Evolutionary conservation across 2,797 vertebrate genomes (phyloP), one percentile per base, ranked within the genome.

Genomic region (Uromys caudimaculatus): DNA sequence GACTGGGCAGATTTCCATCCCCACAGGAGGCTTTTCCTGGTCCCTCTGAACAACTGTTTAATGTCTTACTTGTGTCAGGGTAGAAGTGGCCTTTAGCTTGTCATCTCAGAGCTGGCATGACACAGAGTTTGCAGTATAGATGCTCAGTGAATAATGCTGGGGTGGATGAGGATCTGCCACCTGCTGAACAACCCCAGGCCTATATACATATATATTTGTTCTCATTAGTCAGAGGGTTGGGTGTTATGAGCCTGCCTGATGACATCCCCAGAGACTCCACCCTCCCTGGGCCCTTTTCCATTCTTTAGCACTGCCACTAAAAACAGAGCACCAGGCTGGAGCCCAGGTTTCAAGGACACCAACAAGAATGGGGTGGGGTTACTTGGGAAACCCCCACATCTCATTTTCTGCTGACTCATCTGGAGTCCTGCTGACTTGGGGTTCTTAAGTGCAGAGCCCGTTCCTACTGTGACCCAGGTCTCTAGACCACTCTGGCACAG

Each of bases 221-320:
- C 27, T 67, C 27, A 4, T 52, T 69, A 86, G 58, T 62, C 8
- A 11, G 35, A 86, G 64, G 41, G 54, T 0, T n/a, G 62, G 35
- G 91, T 6, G 23, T n/a, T 47, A 4, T 32, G 5, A 27, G 3
- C 29, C 21, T 27, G 4, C 19, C 38, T 69, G 75, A 23, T n/a
- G 21, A 62, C 21, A 24, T 16, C 10, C 17, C 0, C 4, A 16
- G 41, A 0, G 17, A 44, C 52, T 11, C 1, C 21, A 16, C 23
- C 27, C 5, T 1, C 5, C 47, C 27, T 5, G 0, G 2, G 60
- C 73, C 16, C 52, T 71, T 27, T 58, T 32, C 47, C 1, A 0
- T 60, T 5, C 1, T 2, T 21, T 2, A 32, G 56, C 11, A 29
- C 16, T n/a, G 6, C 58, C 64, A 29, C 17, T 35, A 52, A 78